Conservation (phyloP, 2,113 vertebrate species). For the Penelope pileata region DNA sequence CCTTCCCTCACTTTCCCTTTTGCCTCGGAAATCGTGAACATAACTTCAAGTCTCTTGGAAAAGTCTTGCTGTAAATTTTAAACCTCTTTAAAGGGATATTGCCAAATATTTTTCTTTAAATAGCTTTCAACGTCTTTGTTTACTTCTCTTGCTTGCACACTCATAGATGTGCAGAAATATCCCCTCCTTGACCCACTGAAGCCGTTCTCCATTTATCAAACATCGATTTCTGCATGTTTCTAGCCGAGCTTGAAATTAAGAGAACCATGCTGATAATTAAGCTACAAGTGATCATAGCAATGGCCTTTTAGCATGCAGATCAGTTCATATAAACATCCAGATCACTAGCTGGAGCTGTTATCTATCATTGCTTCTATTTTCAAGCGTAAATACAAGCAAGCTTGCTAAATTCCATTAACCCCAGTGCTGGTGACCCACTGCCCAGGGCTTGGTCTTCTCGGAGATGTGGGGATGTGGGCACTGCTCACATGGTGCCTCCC, state of each 20-base stretch:
- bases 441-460: too few relatives aligned
- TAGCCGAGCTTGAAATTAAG: conserved; percentile 32
- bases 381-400: neutral
- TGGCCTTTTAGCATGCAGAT: conserved; percentile 2
- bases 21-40: neutral
- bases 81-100: conserved; percentile 33
- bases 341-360: neutral
- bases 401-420: neutral
- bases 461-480: neutral
- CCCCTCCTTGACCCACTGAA: conserved; percentile 1
- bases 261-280: conserved; percentile 33
- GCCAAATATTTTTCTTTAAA: neutral
- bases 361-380: accelerated
- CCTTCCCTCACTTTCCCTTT: neutral
- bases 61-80: conserved; percentile 39
- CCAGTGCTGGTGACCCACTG: neutral
- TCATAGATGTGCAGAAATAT: neutral
- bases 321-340: neutral
- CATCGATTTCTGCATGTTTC: conserved; percentile 43
- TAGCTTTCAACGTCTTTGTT: neutral
- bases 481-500: too few relatives aligned
- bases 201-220: conserved; percentile 23
- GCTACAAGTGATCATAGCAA: neutral
- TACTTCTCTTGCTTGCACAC: neutral
- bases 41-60: conserved; percentile 44